These are phyloP conservation scores for Tarsius wallacei DNA, from an alignment of 2,797 vertebrate species.

Conservation along the genomic window DNA sequence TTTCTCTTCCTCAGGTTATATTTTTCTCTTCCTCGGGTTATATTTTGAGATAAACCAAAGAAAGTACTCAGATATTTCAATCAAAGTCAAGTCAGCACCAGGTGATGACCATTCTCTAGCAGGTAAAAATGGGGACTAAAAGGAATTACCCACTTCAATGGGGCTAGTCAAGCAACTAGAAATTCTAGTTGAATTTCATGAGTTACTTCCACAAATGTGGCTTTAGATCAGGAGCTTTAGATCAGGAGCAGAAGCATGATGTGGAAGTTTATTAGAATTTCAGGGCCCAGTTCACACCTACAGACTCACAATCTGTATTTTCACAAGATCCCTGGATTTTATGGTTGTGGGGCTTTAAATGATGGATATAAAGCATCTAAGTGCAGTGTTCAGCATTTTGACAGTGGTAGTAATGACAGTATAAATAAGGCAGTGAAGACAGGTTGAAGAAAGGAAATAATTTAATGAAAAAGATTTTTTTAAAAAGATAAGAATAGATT, in stretches of 20 bases:
- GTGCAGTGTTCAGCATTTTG: neutral
- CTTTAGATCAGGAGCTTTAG: neutral
- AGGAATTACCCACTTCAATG: neutral
- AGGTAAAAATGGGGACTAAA: neutral
- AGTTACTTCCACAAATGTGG: neutral
- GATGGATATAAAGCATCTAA: neutral
- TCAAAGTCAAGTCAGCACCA: neutral
- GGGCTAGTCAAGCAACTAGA: neutral
- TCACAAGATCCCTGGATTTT: neutral
- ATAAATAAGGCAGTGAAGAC: neutral
- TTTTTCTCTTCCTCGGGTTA: neutral
- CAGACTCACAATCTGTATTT: neutral
- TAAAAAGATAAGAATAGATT: neutral
- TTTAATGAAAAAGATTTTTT: neutral
- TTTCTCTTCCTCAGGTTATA: neutral
- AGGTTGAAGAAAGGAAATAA: neutral
- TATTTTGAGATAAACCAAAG: neutral
- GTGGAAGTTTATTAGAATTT: neutral
- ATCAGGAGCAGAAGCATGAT: neutral
- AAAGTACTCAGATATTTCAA: neutral
- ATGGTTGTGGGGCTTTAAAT: neutral
- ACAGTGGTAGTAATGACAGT: neutral
- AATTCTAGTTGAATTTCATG: neutral
- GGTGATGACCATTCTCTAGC: neutral
- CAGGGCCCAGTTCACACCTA: neutral